Evolutionary conservation across 2,797 vertebrate genomes (phyloP).

Genomic region (Neosilurus hyrtlii): DNA sequence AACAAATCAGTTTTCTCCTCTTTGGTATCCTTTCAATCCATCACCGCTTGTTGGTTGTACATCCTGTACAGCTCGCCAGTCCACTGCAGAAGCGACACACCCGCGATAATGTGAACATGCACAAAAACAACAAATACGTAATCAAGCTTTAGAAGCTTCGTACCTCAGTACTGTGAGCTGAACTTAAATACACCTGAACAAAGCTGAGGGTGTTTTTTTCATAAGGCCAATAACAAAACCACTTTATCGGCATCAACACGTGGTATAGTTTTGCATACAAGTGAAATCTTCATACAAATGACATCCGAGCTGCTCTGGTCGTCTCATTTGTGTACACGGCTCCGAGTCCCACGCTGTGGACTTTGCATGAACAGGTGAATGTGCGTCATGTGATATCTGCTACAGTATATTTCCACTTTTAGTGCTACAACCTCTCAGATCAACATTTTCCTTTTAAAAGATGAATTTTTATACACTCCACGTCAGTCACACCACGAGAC

Average conservation of each 20-base stretch:
- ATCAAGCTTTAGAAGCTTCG: background rate
- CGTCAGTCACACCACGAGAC: too few relatives aligned
- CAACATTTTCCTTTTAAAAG: background rate
- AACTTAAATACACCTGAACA: background rate
- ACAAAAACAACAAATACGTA: too few relatives aligned
- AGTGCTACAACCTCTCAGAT: background rate
- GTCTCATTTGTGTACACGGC: constrained; percentile 8
- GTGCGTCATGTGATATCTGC: background rate
- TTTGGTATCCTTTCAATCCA: too few relatives aligned
- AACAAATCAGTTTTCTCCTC: background rate
- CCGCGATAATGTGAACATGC: too few relatives aligned
- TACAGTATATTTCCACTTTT: background rate
- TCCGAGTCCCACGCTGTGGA: background rate
- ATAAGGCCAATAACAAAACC: background rate
- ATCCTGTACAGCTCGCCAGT: too few relatives aligned
- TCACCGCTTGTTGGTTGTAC: too few relatives aligned
- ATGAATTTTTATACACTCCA: background rate
- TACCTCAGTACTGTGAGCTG: background rate
- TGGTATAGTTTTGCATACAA: background rate
- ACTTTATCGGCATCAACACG: constrained; percentile 2
- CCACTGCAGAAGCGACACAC: too few relatives aligned
- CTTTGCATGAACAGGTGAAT: constrained; percentile 19
- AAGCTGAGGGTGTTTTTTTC: background rate
- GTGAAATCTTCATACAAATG: constrained; percentile 12
- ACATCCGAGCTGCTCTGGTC: background rate